These are phyloP conservation scores for Sebastes schlegelii DNA, from an alignment of 2,113 vertebrate genomes.

Conservation along the genomic window DNA sequence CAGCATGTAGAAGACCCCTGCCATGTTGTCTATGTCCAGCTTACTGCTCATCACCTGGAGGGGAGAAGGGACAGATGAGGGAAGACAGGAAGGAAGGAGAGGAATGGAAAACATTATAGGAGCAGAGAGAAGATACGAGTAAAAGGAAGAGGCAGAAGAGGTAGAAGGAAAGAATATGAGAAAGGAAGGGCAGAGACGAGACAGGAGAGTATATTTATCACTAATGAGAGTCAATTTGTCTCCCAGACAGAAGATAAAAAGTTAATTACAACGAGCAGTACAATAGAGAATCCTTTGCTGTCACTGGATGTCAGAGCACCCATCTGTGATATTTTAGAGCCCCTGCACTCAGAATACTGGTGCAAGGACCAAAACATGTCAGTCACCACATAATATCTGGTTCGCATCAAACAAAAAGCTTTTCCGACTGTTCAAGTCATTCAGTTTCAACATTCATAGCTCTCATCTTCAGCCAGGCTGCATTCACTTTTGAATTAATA, in stretches of 20 bases:
- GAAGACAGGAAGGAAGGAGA: not conserved
- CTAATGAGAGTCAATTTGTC: conserved; percentile 48
- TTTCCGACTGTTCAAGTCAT: conserved; percentile 5
- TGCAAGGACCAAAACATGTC: conserved; percentile 33
- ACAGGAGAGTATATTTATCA: conserved; percentile 40
- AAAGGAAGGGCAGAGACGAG: conserved; percentile 1
- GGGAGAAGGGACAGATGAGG: not conserved
- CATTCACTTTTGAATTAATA: not conserved
- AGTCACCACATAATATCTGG: conserved; percentile 21
- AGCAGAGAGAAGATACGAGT: conserved; percentile 6
- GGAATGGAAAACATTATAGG: not conserved
- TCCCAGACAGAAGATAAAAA: conserved; percentile 49
- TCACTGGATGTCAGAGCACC: conserved; percentile 26
- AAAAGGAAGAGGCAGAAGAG: not conserved
- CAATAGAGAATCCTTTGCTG: conserved; percentile 21
- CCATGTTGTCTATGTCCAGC: conserved; percentile 95
- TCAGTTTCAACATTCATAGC: not conserved
- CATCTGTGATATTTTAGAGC: conserved; percentile 32
- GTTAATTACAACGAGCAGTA: conserved; percentile 48
- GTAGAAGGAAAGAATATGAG: not conserved
- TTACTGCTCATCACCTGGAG: conserved; percentile 93
- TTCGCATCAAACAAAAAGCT: not conserved
- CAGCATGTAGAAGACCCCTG: conserved; percentile 93
- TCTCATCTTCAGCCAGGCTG: conserved; percentile 1
- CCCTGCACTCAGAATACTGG: not conserved